Percentiles rank a stretch among this genome's conserved stretches.
Conservation (phyloP, 53 echinoderm and acorn worm species). For the Hippasteria phrygiana region DNA sequence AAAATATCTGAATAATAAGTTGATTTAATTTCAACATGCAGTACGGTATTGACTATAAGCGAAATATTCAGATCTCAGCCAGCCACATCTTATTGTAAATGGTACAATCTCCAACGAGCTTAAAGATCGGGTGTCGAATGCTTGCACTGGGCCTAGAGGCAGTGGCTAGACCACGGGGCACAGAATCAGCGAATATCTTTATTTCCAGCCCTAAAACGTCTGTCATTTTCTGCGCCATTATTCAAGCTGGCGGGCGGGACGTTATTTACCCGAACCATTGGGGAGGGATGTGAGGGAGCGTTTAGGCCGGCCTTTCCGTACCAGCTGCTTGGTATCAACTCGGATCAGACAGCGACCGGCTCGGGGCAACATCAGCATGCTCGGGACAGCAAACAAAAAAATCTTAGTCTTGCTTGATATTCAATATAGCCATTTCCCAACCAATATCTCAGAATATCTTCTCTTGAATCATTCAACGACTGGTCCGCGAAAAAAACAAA, state of each 20-base stretch:
- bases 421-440: slow-evolving; percentile 1
- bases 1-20: no score
- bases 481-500: not conserved
- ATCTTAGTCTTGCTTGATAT: not conserved
- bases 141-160: slow-evolving; percentile 14
- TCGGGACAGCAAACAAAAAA: not conserved
- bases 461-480: not conserved
- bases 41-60: not conserved
- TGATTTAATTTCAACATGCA: no score
- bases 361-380: slow-evolving; percentile 45
- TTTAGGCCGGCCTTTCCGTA: slow-evolving; percentile 57
- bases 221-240: slow-evolving; percentile 62
- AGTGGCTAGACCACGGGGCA: slow-evolving; percentile 52
- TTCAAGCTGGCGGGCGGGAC: slow-evolving; percentile 54
- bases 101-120: slow-evolving; percentile 26
- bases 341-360: slow-evolving; percentile 50
- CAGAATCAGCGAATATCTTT: slow-evolving; percentile 58
- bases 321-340: slow-evolving; percentile 68
- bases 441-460: not conserved
- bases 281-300: slow-evolving; percentile 41
- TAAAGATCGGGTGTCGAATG: slow-evolving; percentile 64
- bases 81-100: not conserved
- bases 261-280: slow-evolving; percentile 39
- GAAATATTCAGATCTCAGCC: not conserved
- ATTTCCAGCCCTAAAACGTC: slow-evolving; percentile 38